Conservation (phyloP, 1,140 invertebrate genomes). For the Lordiphosa collinella region DNA sequence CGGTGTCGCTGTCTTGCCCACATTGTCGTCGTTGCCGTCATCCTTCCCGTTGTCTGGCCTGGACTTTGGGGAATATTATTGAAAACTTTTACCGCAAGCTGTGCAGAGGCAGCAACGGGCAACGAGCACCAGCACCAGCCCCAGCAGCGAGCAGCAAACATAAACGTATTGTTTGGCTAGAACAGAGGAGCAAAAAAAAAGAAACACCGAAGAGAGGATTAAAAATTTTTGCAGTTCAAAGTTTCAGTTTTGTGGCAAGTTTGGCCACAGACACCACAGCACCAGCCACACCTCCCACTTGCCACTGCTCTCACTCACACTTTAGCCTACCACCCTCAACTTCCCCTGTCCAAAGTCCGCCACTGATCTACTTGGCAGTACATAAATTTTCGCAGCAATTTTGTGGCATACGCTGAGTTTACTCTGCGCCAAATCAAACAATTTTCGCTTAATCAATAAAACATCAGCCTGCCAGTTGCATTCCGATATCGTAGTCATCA, state of each 20-base stretch:
- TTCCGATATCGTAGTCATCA: no score
- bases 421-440: slow-evolving; percentile 28
- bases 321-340: background rate
- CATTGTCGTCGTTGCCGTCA: slow-evolving; percentile 15
- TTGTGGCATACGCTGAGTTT: slow-evolving; percentile 23
- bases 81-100: slow-evolving; percentile 74
- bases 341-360: background rate
- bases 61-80: slow-evolving; percentile 76
- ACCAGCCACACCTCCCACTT: slow-evolving; percentile 21
- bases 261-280: slow-evolving; percentile 63
- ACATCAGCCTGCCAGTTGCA: no score
- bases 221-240: slow-evolving; percentile 54
- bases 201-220: slow-evolving; percentile 31
- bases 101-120: slow-evolving; percentile 39
- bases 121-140: slow-evolving; percentile 10
- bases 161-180: slow-evolving; percentile 61
- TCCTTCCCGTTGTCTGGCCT: slow-evolving; percentile 48
- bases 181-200: slow-evolving; percentile 26
- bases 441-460: no score
- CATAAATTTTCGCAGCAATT: slow-evolving; percentile 61
- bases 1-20: slow-evolving; percentile 23
- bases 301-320: background rate
- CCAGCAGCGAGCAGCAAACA: slow-evolving; percentile 42
- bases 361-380: slow-evolving; percentile 28
- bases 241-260: slow-evolving; percentile 74